Conservation (phyloP, 2,888 invertebrate genomes). For the Caenorhabditis sp. region DNA sequence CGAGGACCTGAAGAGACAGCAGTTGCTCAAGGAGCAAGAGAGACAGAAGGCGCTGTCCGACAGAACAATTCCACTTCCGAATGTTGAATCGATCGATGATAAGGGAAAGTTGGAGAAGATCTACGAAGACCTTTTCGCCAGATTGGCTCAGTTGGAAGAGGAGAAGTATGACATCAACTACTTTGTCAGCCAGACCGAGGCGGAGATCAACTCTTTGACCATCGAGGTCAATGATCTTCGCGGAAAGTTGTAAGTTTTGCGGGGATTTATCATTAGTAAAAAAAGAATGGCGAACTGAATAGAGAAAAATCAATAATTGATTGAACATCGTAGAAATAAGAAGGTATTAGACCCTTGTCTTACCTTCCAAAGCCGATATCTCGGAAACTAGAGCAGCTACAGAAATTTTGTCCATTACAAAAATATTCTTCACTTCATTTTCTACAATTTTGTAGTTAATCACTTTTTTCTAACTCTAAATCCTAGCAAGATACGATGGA, state of each 20-base stretch:
- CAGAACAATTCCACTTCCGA: conserved; percentile 3
- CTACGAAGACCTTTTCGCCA: conserved; percentile 86
- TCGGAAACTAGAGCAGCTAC: neutral
- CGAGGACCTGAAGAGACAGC: conserved; percentile 99
- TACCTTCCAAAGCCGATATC: too few relatives aligned
- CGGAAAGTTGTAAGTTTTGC: conserved; percentile 91
- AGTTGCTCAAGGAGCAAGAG: conserved; percentile 98
- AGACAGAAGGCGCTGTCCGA: conserved; percentile 90
- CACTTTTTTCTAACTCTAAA: neutral
- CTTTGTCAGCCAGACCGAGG: conserved; percentile 86
- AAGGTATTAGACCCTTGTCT: too few relatives aligned
- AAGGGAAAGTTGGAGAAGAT: conserved; percentile 72
- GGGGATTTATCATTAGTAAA: too few relatives aligned
- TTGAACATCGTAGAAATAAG: too few relatives aligned
- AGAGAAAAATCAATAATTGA: too few relatives aligned
- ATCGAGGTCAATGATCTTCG: conserved; percentile 99
- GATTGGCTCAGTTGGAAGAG: conserved; percentile 83
- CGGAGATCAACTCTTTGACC: conserved; percentile 97
- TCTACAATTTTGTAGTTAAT: neutral
- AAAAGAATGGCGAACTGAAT: too few relatives aligned
- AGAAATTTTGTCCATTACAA: neutral
- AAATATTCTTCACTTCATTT: neutral
- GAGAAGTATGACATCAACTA: conserved; percentile 98
- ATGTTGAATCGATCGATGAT: neutral
- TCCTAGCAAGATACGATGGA: too few relatives aligned